These are phyloP conservation scores for Struthidea cinerea DNA, from an alignment of 2,113 vertebrate genomes.

Conservation along the genomic window DNA sequence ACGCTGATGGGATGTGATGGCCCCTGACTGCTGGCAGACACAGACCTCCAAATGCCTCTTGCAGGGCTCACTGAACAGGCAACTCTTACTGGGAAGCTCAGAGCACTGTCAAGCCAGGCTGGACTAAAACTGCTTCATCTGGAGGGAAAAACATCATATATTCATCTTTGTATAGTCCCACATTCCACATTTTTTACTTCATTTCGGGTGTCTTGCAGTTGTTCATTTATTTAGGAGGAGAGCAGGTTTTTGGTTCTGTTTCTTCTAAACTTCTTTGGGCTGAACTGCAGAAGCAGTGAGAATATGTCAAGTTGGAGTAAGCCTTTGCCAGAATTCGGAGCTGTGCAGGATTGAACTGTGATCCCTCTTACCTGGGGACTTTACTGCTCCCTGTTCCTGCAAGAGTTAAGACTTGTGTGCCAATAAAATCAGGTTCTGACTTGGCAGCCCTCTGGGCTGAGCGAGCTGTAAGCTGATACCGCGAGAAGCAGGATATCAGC, in stretches of 20 bases:
- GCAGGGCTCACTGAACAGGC: neutral
- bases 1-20: neutral
- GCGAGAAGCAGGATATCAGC: neutral
- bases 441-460: neutral
- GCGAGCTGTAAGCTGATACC: neutral
- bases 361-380: neutral
- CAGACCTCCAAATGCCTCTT: neutral
- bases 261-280: neutral
- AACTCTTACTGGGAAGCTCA: neutral
- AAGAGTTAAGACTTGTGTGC: neutral
- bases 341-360: neutral
- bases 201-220: neutral
- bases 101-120: neutral
- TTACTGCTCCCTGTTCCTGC: neutral
- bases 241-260: neutral
- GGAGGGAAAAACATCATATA: fast-evolving
- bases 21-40: neutral
- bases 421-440: neutral
- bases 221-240: neutral
- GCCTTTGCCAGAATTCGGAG: neutral
- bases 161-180: neutral
- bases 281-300: neutral
- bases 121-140: neutral
- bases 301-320: neutral
- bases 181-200: neutral